A percentile compares a stretch with the other conserved stretches of the same genome.
Conservation (phyloP, 2,888 invertebrate species). For the Boloria euphrosyne region DNA sequence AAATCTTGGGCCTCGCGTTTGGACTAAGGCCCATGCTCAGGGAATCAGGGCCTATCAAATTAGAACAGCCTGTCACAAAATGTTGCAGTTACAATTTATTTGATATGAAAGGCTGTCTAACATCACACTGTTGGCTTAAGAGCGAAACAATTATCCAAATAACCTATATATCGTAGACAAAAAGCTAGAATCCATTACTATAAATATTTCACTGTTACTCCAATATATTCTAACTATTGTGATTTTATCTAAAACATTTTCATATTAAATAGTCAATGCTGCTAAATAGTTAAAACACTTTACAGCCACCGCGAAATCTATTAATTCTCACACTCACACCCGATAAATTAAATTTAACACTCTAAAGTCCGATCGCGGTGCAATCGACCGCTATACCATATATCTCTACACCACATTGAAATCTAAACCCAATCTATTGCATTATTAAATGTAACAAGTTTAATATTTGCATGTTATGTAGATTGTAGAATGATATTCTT, state of each 20-base stretch:
- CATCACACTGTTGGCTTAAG: no score
- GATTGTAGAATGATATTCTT: background rate
- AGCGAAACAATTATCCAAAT: no score
- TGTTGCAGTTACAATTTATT: no score
- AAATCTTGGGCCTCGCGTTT: no score
- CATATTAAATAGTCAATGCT: slow-evolving; percentile 7
- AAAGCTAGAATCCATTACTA: no score
- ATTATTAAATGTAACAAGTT: background rate
- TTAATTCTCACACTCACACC: slow-evolving; percentile 34
- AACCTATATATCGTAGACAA: no score
- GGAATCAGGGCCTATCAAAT: no score
- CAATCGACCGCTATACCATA: slow-evolving; percentile 33
- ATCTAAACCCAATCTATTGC: slow-evolving; percentile 27
- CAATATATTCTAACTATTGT: background rate
- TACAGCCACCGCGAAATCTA: slow-evolving; percentile 36
- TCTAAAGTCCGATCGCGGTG: slow-evolving; percentile 35
- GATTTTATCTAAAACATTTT: slow-evolving; percentile 2
- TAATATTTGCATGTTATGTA: background rate
- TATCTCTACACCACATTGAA: slow-evolving; percentile 34
- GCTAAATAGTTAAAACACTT: slow-evolving; percentile 24
- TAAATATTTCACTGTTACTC: no score
- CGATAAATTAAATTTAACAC: slow-evolving; percentile 40
- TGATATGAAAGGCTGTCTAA: no score
- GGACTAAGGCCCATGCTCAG: no score
- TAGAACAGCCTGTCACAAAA: no score